Evolutionary conservation across 2,113 vertebrate species (phyloP).

Genomic region (Stomatorhinus ivindoensis): DNA sequence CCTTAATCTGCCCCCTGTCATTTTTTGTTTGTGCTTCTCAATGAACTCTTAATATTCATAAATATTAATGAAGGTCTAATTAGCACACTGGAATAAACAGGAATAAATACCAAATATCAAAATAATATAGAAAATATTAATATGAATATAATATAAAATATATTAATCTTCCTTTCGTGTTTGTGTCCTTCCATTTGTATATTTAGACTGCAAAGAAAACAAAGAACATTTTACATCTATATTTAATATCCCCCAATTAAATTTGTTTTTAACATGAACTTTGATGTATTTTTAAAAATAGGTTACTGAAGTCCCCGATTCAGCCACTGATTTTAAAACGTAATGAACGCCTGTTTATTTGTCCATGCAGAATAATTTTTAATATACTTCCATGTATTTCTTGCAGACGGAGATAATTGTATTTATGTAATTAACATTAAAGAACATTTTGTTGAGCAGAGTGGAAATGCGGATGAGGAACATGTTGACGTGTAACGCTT

Average conservation of each 20-base stretch:
- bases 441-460: background rate
- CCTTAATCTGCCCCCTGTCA: constrained; percentile 10
- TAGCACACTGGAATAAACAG: background rate
- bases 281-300: background rate
- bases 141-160: background rate
- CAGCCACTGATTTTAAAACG: background rate
- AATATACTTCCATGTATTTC: background rate
- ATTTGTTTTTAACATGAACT: background rate
- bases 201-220: background rate
- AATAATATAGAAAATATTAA: background rate
- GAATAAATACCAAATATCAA: background rate
- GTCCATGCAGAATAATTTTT: background rate
- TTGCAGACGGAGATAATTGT: background rate
- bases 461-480: background rate
- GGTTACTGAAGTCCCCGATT: background rate
- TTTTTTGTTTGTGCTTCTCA: background rate
- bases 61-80: constrained; percentile 10
- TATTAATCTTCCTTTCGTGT: constrained; percentile 1
- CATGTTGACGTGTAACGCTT: background rate
- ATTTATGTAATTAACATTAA: background rate
- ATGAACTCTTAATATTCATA: background rate
- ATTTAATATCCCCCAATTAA: constrained; percentile 10
- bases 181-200: background rate
- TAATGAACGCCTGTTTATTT: background rate
- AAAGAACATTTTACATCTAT: background rate